Conservation (phyloP, 2,113 vertebrate genomes). For the Antechinus flavipes region DNA sequence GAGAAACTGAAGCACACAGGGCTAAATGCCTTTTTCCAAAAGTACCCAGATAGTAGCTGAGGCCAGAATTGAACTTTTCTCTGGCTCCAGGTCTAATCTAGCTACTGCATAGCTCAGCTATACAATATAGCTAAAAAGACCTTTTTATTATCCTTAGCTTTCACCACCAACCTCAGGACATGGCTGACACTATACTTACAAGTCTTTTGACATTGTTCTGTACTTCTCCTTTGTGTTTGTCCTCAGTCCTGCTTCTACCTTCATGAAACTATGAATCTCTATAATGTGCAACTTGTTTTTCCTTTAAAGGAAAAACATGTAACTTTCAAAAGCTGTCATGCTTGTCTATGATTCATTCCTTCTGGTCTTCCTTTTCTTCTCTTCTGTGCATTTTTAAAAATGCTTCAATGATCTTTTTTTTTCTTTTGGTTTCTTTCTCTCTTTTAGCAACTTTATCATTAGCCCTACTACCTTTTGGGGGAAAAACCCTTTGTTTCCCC, state of each 20-base stretch:
- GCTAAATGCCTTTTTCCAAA: not conserved
- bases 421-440: not conserved
- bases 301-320: not conserved
- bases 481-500: not conserved
- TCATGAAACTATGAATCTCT: not conserved
- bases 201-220: not conserved
- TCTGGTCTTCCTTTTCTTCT: not conserved
- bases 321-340: not conserved
- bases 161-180: not conserved
- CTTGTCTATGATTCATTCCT: constrained; percentile 2
- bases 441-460: not conserved
- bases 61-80: not conserved
- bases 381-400: not conserved
- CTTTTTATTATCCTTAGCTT: not conserved
- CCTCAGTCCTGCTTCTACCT: not conserved
- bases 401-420: not conserved
- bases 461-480: not conserved
- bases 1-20: not conserved
- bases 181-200: not conserved
- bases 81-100: not conserved
- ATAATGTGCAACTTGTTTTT: not conserved
- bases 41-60: not conserved
- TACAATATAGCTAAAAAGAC: not conserved
- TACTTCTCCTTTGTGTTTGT: not conserved
- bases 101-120: not conserved